Conservation (phyloP, 2,113 vertebrate genomes). For the Cyrtonyx montezumae region DNA sequence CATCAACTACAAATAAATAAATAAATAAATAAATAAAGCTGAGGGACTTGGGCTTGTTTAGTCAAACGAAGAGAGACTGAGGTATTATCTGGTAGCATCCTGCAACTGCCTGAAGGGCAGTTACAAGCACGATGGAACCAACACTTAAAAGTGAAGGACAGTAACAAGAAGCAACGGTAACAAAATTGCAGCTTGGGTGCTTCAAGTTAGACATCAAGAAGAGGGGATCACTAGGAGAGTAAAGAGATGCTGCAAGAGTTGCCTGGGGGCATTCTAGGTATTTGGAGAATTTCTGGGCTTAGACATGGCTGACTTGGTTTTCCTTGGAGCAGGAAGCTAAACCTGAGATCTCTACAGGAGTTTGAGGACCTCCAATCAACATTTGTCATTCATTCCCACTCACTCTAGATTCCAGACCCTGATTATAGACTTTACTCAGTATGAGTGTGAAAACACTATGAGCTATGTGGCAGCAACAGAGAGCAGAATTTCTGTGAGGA, state of each 20-base stretch:
- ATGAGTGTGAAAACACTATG: background rate
- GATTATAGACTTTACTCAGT: background rate
- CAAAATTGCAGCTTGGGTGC: background rate
- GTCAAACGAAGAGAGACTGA: background rate
- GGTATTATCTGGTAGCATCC: background rate
- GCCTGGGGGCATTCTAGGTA: background rate
- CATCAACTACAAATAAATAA: fast-evolving
- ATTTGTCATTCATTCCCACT: background rate
- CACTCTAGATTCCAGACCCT: background rate
- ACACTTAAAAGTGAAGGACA: background rate
- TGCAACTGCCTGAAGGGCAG: background rate
- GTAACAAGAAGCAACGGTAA: background rate
- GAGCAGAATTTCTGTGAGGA: background rate
- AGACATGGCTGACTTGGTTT: background rate
- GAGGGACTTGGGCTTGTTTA: background rate
- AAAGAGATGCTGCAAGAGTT: background rate
- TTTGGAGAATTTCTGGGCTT: background rate
- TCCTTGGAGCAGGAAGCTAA: background rate
- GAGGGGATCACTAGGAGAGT: background rate
- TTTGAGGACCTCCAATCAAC: background rate
- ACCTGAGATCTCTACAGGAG: background rate
- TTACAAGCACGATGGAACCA: background rate
- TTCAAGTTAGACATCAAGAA: background rate
- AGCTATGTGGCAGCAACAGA: background rate
- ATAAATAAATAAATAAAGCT: too few relatives aligned